Conservation (phyloP, 2,888 invertebrate genomes). For the Drosophila melanocephala region DNA sequence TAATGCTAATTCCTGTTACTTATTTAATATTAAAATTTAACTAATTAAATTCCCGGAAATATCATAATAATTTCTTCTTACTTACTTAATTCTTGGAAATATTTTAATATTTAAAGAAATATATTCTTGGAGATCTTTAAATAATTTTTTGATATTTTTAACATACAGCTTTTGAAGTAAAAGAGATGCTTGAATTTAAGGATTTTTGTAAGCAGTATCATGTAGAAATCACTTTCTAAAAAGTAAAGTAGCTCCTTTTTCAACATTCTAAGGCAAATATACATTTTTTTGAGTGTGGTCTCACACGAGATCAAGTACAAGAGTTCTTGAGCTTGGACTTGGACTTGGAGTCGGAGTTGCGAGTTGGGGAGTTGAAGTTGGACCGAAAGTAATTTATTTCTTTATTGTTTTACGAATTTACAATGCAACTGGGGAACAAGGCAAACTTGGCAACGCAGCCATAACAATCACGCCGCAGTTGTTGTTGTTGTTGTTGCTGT, state of each 20-base stretch:
- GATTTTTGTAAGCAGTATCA: not conserved
- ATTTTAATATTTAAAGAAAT: not conserved
- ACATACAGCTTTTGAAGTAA: too few species aligned
- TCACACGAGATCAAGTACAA: slow-evolving; percentile 67
- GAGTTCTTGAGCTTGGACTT: slow-evolving; percentile 75
- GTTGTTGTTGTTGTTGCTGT: slow-evolving; percentile 59
- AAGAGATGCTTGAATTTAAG: too few species aligned
- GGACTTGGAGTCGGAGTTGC: slow-evolving; percentile 24
- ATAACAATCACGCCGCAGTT: slow-evolving; percentile 78
- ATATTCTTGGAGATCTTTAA: not conserved
- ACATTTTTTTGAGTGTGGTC: slow-evolving; percentile 15
- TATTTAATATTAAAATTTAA: not conserved
- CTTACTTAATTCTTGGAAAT: not conserved
- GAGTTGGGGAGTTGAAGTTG: slow-evolving; percentile 36
- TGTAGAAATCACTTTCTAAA: rapidly evolving
- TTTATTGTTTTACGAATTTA: slow-evolving; percentile 85
- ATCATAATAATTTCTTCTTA: not conserved
- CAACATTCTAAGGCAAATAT: not conserved
- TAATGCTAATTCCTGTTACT: not conserved
- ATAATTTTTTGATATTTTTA: not conserved
- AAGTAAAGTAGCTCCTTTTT: not conserved
- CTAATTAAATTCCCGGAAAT: not conserved
- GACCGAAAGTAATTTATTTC: slow-evolving; percentile 85
- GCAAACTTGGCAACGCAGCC: slow-evolving; percentile 72
- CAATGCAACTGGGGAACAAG: slow-evolving; percentile 80